phyloP scores from a whole-genome alignment of 2,113 vertebrate genomes.

The Stegostoma tigrinum region DNA sequence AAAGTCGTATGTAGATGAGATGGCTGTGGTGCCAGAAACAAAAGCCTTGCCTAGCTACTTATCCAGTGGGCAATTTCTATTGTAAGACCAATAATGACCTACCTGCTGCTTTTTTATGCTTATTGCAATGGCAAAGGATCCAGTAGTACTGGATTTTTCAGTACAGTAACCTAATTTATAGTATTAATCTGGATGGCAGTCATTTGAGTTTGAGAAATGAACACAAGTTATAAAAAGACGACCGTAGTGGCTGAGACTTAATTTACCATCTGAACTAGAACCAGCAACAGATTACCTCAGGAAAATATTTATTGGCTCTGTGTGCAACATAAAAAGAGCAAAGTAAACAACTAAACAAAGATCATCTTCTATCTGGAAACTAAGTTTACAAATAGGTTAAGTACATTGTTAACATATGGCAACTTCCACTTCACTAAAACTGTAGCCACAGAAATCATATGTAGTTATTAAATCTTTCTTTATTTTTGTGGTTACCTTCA shows the following conservation, averaged over 20 bases:
- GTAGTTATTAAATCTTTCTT: neutral
- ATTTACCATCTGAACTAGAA: neutral
- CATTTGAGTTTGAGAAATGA: neutral
- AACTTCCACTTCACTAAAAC: neutral
- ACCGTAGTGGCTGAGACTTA: neutral
- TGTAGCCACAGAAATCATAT: neutral
- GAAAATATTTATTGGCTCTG: constrained; percentile 29
- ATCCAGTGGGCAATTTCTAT: neutral
- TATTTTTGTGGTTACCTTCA: neutral
- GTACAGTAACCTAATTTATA: neutral
- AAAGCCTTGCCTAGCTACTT: neutral
- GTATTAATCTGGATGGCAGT: neutral
- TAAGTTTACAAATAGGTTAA: neutral
- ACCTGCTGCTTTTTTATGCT: too few relatives aligned
- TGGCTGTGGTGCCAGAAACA: neutral
- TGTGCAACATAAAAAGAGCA: neutral
- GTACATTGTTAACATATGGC: neutral
- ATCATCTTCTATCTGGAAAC: neutral
- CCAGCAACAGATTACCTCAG: constrained; percentile 2
- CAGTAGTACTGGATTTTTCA: neutral
- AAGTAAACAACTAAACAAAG: constrained; percentile 9
- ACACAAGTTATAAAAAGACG: neutral
- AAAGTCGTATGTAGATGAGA: neutral
- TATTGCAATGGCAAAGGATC: neutral
- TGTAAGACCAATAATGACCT: neutral